phyloP scores from a whole-genome alignment of 1,140 invertebrate genomes.

The Onthophagus taurus region DNA sequence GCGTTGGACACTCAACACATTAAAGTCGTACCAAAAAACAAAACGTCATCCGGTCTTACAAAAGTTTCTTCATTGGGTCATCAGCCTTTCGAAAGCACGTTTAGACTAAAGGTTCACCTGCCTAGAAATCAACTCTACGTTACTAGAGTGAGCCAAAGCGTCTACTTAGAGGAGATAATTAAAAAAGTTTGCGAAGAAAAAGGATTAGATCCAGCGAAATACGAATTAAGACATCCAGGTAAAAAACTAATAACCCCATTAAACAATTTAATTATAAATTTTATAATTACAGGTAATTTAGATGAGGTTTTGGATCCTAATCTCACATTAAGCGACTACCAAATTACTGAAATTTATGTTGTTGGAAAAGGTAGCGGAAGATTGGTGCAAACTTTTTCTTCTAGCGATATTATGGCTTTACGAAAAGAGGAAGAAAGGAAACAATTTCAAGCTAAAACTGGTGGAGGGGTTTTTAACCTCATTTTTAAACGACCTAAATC shows the following conservation, averaged over 20 bases:
- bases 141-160: slow-evolving; percentile 57
- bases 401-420: slow-evolving; percentile 54
- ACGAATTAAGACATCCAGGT: slow-evolving; percentile 73
- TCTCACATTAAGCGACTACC: slow-evolving; percentile 52
- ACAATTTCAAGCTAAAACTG: slow-evolving; percentile 41
- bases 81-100: slow-evolving; percentile 67
- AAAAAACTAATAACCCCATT: slow-evolving; percentile 28
- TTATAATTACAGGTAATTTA: slow-evolving; percentile 49
- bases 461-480: slow-evolving; percentile 43
- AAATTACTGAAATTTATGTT: slow-evolving; percentile 54
- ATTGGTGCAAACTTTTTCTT: slow-evolving; percentile 46
- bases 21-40: slow-evolving; percentile 35
- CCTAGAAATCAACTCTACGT: slow-evolving; percentile 76
- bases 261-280: no score
- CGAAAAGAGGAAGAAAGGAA: slow-evolving; percentile 48
- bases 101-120: slow-evolving; percentile 70
- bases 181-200: slow-evolving; percentile 72
- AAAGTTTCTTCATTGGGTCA: slow-evolving; percentile 22
- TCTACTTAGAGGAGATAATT: slow-evolving; percentile 56
- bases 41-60: slow-evolving; percentile 22
- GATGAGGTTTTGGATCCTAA: slow-evolving; percentile 49
- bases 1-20: slow-evolving; percentile 47
- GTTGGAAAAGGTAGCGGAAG: slow-evolving; percentile 44
- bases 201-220: slow-evolving; percentile 61
- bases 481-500: slow-evolving; percentile 40